These are phyloP conservation scores for Florisuga fusca DNA, from an alignment of 2,797 vertebrate genomes.

Conservation along the genomic window DNA sequence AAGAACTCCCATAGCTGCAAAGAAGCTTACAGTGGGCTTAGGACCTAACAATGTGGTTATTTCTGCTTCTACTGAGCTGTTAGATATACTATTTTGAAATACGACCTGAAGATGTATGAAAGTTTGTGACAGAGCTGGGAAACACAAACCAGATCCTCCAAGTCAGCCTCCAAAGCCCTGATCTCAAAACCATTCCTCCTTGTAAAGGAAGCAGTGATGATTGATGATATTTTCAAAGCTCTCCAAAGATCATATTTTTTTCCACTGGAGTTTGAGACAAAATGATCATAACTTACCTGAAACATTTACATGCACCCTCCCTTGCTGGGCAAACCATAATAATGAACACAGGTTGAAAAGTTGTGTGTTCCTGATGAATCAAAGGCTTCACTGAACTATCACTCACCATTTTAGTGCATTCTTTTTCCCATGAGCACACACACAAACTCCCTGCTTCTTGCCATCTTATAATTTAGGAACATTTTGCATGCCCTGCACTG, in stretches of 20 bases:
- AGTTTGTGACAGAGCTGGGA: neutral
- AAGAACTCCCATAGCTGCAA: neutral
- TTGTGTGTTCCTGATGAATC: neutral
- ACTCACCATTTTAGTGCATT: neutral
- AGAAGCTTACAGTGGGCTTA: slow-evolving; percentile 16
- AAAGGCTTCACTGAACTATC: neutral
- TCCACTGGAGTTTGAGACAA: neutral
- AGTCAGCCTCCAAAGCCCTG: neutral
- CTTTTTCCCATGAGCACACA: neutral
- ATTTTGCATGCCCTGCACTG: neutral
- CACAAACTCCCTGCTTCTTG: neutral
- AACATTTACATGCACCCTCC: neutral
- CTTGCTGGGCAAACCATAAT: neutral
- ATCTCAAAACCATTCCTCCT: slow-evolving; percentile 55
- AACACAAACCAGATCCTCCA: slow-evolving; percentile 43
- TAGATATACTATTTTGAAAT: slow-evolving; percentile 29
- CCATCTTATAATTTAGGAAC: neutral
- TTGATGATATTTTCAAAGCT: slow-evolving; percentile 22
- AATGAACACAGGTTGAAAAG: neutral
- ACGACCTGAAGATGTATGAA: slow-evolving; percentile 4
- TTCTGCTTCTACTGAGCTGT: slow-evolving; percentile 20
- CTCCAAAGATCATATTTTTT: neutral
- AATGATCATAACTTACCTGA: neutral
- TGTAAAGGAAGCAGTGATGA: slow-evolving; percentile 13
- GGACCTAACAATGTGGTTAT: slow-evolving; percentile 7